Evolutionary conservation across 2,888 invertebrate genomes (phyloP).

Genomic region (Harpagoxenus sublaevis): DNA sequence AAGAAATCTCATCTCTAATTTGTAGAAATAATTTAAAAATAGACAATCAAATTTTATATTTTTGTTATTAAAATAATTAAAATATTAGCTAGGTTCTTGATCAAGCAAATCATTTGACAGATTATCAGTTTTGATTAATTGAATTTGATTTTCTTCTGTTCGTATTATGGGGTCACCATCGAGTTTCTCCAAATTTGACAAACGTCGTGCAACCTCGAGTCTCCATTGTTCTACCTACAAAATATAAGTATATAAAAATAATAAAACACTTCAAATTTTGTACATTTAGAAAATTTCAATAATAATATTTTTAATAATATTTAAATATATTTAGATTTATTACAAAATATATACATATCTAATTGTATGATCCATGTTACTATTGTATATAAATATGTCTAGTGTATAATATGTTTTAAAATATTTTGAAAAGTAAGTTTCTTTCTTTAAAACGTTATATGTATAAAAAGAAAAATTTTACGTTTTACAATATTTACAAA

Average conservation of each 20-base stretch:
- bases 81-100: constrained; percentile 8
- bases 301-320: neutral
- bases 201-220: constrained; percentile 90
- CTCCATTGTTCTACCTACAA: constrained; percentile 90
- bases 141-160: constrained; percentile 81
- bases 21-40: neutral
- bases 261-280: neutral
- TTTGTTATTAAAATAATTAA: neutral
- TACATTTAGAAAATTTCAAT: neutral
- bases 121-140: constrained; percentile 63
- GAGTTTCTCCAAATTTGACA: constrained; percentile 92
- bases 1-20: neutral
- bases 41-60: neutral
- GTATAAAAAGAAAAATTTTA: neutral
- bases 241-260: neutral
- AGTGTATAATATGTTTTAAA: neutral
- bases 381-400: neutral
- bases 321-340: neutral
- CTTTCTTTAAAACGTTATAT: neutral
- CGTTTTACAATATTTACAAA: neutral
- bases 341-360: neutral
- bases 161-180: constrained; percentile 94
- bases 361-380: neutral
- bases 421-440: neutral
- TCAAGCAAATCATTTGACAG: constrained; percentile 37